Conservation (phyloP, 2,797 vertebrate genomes). For the Neoniphon sammara region DNA sequence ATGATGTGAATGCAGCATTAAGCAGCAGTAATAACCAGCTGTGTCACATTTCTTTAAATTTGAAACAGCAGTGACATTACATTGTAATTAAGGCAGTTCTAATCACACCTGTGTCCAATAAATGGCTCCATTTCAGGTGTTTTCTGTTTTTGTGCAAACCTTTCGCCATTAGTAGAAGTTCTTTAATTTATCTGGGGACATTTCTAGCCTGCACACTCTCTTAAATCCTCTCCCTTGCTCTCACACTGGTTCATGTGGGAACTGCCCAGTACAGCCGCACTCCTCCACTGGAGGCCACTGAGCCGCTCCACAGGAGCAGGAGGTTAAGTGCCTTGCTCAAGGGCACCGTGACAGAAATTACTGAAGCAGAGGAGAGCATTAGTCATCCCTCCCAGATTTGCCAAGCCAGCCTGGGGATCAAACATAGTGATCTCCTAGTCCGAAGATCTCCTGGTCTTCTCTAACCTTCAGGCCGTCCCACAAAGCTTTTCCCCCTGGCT, state of each 20-base stretch:
- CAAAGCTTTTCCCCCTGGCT: not conserved
- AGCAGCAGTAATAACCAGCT: too few species aligned
- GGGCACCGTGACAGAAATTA: not conserved
- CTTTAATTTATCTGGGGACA: too few species aligned
- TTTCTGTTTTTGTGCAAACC: not conserved
- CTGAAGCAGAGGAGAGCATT: not conserved
- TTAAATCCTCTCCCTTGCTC: too few species aligned
- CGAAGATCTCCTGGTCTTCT: not conserved
- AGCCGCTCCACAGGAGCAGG: not conserved
- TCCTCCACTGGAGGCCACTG: not conserved
- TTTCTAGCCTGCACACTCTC: too few species aligned
- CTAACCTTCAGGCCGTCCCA: not conserved
- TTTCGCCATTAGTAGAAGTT: not conserved
- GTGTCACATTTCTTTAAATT: not conserved
- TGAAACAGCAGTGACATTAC: too few species aligned
- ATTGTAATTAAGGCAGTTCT: not conserved
- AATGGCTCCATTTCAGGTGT: not conserved
- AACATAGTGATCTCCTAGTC: not conserved
- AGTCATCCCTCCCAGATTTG: not conserved
- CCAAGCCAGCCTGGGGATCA: too few species aligned
- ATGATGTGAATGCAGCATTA: too few species aligned
- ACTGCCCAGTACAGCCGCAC: not conserved
- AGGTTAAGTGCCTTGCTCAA: not conserved
- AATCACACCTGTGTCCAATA: not conserved
- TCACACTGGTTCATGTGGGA: not conserved